Base-by-base conservation (phyloP, 2,797 vertebrate species). In the Cynodonichthys magdalenae region DNA sequence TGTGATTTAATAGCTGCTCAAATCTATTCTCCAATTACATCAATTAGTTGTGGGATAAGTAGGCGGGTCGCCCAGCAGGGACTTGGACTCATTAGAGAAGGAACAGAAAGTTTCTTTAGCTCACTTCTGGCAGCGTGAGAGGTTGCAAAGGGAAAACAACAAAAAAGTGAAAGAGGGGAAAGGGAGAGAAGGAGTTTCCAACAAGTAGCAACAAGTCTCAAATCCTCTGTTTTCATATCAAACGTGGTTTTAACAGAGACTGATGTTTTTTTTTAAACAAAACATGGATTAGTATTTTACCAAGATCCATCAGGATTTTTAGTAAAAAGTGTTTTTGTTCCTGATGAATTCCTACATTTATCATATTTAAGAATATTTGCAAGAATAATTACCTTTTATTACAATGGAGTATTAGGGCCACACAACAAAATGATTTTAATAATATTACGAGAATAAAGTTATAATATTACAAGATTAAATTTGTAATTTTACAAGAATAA, bases 11-110 rank as follows among this genome's bases (percentile, higher is more conserved):
- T 74, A 63, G 61, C 50, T 8, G 72, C 51, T 55, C 63, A 83
- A 82, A 84, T 79, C 66, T 75, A 71, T 59, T 60, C 54, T 72
- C 82, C 71, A 81, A 85, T 90, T 86, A 87, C 72, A 1, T 77
- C 80, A 84, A 88, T 83, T 58, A 81, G 77, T 65, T 61, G 66
- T 28, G n/a, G n/a, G n/a, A n/a, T n/a, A 11, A 52, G 68, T 69
- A 54, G 77, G 71, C 55, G 69, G 60, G 42, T 49, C 9, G 70
- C 63, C 68, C 71, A 49, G 75, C 57, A 1, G 57, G 72, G 71
- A 80, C 74, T 64, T 71, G 1, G 47, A 31, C 82, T 87, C 85
- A 80, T 87, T 89, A 81, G 80, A 41, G 66, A 56, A 52, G 20
- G 71, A 59, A 77, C 68, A 49, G 58, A 72, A 52, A n/a, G 59